Evolutionary conservation across 2,888 invertebrate species (phyloP), one percentile per base, ranked within the genome.

Genomic region (Andrena bucephala): DNA sequence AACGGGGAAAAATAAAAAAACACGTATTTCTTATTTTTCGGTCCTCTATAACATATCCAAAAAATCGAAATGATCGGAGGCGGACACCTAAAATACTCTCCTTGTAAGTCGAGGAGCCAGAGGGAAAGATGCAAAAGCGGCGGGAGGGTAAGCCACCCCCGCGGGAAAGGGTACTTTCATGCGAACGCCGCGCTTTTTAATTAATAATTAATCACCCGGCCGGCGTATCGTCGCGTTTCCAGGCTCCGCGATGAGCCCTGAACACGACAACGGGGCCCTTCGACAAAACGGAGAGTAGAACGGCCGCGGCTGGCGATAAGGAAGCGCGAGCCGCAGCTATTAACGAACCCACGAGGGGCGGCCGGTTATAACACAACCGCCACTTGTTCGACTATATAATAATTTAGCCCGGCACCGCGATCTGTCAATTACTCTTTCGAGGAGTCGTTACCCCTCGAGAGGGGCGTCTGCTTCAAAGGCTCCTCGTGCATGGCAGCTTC

Each of bases 151-250:
- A 27, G 27, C 16, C 42, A 42, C 42, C 16, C 42, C 20, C 24
- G 2, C 8, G 8, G 54, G 6, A 59, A 13, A 13, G 2, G 13
- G 20, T 7, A 42, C 36, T 69, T 27, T 59, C 36, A n/a, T 13
- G n/a, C 27, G 0, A 1, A 2, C 2, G 33, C 8, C 16, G n/a
- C 68, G 0, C 7, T 20, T 63, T 63, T 57, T 65, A 72, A 72
- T 63, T 72, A 77, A 72, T 65, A 72, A 65, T 77, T 77, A 72
- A 77, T 77, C 48, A 63, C 42, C 13, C 42, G 29, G 33, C 29
- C 29, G 20, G 70, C 42, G 29, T 48, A 42, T 24, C 29, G n/a
- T 3, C 24, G 8, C 13, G 13, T 24, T 16, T 5, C 36, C 13
- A 5, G 2, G 10, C 42, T 10, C 10, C 3, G 3, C 4, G 60